These are phyloP conservation scores for Anthonomus grandis DNA, from an alignment of 1,140 invertebrate genomes.

Conservation along the genomic window DNA sequence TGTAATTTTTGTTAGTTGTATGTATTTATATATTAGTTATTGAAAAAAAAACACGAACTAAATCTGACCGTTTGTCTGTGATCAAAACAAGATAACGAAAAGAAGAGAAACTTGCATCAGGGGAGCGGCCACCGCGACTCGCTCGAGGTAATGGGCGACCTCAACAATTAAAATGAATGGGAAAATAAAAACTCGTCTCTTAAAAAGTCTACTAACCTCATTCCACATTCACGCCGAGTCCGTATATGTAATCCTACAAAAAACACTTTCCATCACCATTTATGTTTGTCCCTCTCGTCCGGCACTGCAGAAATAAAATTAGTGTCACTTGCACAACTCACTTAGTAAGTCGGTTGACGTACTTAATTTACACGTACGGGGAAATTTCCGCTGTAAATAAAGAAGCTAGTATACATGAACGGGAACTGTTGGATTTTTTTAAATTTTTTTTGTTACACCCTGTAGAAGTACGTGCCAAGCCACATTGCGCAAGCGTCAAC, in stretches of 20 bases:
- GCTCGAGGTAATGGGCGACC: background rate
- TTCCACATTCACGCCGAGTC: slow-evolving; percentile 24
- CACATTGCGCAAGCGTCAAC: no score
- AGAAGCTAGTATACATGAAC: no score
- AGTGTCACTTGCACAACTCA: slow-evolving; percentile 16
- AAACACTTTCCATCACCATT: slow-evolving; percentile 21
- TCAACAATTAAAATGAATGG: background rate
- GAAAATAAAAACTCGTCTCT: slow-evolving; percentile 1
- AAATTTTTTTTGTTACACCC: no score
- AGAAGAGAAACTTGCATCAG: background rate
- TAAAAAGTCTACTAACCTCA: slow-evolving; percentile 20
- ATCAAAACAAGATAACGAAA: background rate
- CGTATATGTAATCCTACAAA: slow-evolving; percentile 24
- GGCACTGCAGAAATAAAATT: background rate
- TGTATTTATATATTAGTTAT: background rate
- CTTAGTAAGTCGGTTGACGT: no score
- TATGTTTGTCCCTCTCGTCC: slow-evolving; percentile 7
- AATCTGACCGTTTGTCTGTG: background rate
- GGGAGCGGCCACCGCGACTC: background rate
- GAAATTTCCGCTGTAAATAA: no score
- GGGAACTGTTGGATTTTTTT: no score
- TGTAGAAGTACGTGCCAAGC: no score
- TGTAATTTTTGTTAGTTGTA: background rate
- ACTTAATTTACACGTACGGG: no score
- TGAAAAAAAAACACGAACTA: background rate